phyloP scores from a whole-genome alignment of 2,888 invertebrate genomes.

The Sicus ferrugineus region DNA sequence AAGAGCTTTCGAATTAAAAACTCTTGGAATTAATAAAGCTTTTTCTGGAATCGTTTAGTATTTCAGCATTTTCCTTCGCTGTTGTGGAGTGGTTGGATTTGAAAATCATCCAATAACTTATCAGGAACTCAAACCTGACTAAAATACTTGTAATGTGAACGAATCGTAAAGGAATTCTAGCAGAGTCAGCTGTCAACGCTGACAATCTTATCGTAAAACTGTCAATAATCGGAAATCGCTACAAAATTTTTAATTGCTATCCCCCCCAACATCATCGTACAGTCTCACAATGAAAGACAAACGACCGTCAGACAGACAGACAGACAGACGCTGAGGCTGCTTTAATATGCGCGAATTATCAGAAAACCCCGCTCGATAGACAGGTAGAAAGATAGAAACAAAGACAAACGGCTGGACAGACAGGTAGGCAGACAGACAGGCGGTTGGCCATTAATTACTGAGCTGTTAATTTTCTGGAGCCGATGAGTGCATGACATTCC shows the following conservation, averaged over 20 bases:
- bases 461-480: constrained; percentile 26
- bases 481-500: background rate
- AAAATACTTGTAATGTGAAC: too few species aligned
- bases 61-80: too few species aligned
- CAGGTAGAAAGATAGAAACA: background rate
- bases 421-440: background rate
- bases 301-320: background rate
- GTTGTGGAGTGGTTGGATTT: too few species aligned
- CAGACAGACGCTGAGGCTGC: background rate
- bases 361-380: background rate
- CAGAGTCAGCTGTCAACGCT: background rate
- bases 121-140: too few species aligned
- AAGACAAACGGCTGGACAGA: background rate
- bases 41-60: too few species aligned
- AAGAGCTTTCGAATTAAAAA: too few species aligned
- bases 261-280: background rate
- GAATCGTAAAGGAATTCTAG: background rate
- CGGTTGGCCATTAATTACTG: constrained; percentile 18
- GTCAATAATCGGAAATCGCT: background rate
- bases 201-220: background rate
- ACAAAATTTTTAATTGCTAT: constrained; percentile 25
- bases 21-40: too few species aligned
- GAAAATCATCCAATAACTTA: too few species aligned
- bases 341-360: constrained; percentile 21
- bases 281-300: background rate